phyloP scores from a whole-genome alignment of 2,888 invertebrate species.

The Aphidius colemani region DNA sequence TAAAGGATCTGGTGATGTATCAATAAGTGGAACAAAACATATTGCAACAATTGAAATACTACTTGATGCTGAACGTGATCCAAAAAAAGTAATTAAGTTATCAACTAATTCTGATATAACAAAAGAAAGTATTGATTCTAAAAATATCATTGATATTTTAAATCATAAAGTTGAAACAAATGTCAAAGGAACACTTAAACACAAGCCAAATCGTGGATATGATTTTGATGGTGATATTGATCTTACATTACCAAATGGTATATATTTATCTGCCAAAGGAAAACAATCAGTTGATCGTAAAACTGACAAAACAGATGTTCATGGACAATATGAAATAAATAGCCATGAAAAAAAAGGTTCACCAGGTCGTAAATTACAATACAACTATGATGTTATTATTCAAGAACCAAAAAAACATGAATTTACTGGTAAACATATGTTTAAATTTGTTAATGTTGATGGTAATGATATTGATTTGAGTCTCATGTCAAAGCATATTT shows the following conservation, averaged over 20 bases:
- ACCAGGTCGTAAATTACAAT: slow-evolving; percentile 57
- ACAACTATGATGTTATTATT: slow-evolving; percentile 56
- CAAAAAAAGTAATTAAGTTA: slow-evolving; percentile 70
- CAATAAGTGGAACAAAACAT: slow-evolving; percentile 66
- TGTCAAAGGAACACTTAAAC: slow-evolving; percentile 59
- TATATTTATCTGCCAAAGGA: slow-evolving; percentile 59
- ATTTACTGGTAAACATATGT: slow-evolving; percentile 55
- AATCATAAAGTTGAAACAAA: slow-evolving; percentile 62
- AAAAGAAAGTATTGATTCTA: slow-evolving; percentile 66
- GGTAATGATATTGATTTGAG: slow-evolving; percentile 61
- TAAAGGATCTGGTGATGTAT: slow-evolving; percentile 64
- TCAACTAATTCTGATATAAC: slow-evolving; percentile 67
- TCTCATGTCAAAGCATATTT: slow-evolving; percentile 55
- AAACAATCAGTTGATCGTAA: slow-evolving; percentile 53
- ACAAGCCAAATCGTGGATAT: slow-evolving; percentile 59
- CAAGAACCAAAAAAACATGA: slow-evolving; percentile 58
- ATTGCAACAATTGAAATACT: slow-evolving; percentile 68
- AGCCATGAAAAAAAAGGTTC: slow-evolving; percentile 60
- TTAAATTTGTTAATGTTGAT: slow-evolving; percentile 60
- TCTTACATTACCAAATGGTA: slow-evolving; percentile 62
- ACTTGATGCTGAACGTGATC: slow-evolving; percentile 73
- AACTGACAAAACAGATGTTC: slow-evolving; percentile 40
- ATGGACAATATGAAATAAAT: slow-evolving; percentile 46
- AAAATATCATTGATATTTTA: slow-evolving; percentile 63
- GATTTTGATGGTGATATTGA: slow-evolving; percentile 61